Conservation (phyloP, 2,113 vertebrate species). For the Hemibagrus wyckioides region DNA sequence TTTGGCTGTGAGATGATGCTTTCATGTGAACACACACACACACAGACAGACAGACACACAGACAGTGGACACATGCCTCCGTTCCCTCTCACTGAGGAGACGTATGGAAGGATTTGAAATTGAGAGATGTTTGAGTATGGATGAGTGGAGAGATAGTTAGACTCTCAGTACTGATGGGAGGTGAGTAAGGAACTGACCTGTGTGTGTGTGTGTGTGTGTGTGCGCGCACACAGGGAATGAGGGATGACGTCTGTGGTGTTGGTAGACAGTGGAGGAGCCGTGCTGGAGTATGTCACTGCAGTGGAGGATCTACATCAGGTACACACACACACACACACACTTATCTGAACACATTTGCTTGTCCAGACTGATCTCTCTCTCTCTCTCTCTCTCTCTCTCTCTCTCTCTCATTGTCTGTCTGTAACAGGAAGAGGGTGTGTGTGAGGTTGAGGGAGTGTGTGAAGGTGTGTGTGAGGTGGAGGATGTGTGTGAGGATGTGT, state of each 20-base stretch:
- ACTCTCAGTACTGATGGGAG: not conserved
- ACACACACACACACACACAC: constrained; percentile 11
- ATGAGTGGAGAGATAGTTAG: not conserved
- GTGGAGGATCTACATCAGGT: constrained; percentile 84
- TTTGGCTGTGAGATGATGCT: not conserved
- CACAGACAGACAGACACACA: not conserved
- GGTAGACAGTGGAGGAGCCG: constrained; percentile 82
- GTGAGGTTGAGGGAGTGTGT: constrained; percentile 60
- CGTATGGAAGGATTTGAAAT: not conserved
- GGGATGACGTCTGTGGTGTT: constrained; percentile 90
- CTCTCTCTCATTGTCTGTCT: not conserved
- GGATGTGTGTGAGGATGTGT: constrained; percentile 67
- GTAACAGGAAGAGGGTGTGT: constrained; percentile 43
- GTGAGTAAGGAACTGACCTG: not conserved
- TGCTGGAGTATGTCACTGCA: constrained; percentile 84
- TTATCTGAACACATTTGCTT: not conserved
- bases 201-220: constrained; percentile 6
- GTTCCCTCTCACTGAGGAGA: not conserved
- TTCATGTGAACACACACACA: not conserved
- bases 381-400: not conserved
- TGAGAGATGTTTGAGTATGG: not conserved
- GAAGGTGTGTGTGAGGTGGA: constrained; percentile 66
- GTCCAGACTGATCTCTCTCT: not conserved
- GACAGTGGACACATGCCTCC: no score
- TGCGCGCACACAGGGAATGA: constrained; percentile 72